phyloP scores from a whole-genome alignment of 2,888 invertebrate genomes.

The Cynaeus angustus region DNA sequence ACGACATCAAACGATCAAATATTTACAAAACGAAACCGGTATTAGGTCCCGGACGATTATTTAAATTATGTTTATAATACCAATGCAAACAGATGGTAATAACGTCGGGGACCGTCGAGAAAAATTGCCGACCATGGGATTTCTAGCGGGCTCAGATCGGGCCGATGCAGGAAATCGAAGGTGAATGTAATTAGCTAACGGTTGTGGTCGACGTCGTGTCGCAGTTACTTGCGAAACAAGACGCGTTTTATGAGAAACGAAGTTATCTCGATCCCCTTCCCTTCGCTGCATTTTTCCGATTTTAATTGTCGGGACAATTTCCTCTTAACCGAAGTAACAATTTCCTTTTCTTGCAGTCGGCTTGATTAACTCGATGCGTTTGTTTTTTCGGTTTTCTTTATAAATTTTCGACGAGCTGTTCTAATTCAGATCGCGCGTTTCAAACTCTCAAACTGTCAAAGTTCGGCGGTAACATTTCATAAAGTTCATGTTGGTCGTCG shows the following conservation, averaged over 20 bases:
- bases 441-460: neutral
- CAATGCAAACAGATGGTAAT: too few species aligned
- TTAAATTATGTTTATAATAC: too few species aligned
- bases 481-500: slow-evolving; percentile 1
- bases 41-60: too few species aligned
- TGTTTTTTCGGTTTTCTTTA: neutral
- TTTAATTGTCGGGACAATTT: neutral
- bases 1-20: too few species aligned
- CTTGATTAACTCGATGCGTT: neutral
- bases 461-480: neutral
- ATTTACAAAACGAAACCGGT: too few species aligned
- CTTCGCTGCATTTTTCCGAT: too few species aligned
- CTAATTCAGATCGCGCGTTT: neutral
- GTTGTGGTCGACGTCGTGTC: slow-evolving; percentile 46
- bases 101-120: too few species aligned
- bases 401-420: neutral
- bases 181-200: slow-evolving; percentile 51
- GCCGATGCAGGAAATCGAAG: slow-evolving; percentile 16
- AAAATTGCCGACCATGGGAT: too few species aligned
- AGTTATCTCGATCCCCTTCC: too few species aligned
- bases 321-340: neutral
- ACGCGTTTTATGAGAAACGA: too few species aligned
- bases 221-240: too few species aligned
- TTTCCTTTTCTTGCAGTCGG: neutral
- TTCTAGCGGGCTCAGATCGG: too few species aligned